Conservation (phyloP, 2,888 invertebrate species). For the Tholera decimalis region DNA sequence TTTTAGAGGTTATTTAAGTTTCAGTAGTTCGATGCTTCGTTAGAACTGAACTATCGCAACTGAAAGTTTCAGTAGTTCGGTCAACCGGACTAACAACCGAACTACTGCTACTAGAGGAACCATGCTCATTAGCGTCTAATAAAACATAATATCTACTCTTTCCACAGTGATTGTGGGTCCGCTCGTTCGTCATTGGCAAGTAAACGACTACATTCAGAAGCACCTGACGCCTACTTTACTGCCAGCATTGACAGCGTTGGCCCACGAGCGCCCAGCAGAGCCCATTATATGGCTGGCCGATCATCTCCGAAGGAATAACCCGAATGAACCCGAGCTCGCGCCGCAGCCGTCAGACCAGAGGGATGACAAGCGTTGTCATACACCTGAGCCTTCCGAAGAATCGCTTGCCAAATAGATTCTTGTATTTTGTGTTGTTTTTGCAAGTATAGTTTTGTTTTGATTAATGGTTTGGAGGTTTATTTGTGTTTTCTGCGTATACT, state of each 20-base stretch:
- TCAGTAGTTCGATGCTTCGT: too few species aligned
- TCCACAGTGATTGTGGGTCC: slow-evolving; percentile 94
- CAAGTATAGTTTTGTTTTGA: slow-evolving; percentile 3
- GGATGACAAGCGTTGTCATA: slow-evolving; percentile 79
- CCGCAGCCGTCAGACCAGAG: slow-evolving; percentile 71
- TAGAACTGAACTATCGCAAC: too few species aligned
- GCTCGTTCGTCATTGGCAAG: slow-evolving; percentile 91
- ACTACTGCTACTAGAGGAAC: too few species aligned
- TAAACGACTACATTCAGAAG: slow-evolving; percentile 93
- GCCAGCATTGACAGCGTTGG: slow-evolving; percentile 92
- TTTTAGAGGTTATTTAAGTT: too few species aligned
- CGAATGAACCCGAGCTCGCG: slow-evolving; percentile 92
- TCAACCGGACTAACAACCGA: too few species aligned
- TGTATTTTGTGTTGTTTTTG: neutral
- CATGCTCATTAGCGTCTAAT: slow-evolving; percentile 1
- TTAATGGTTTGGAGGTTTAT: neutral
- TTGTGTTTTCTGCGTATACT: neutral
- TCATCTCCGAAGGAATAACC: slow-evolving; percentile 94
- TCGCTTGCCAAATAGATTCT: slow-evolving; percentile 60
- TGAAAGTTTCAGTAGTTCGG: too few species aligned
- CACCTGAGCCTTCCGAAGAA: slow-evolving; percentile 79
- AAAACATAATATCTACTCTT: slow-evolving; percentile 14
- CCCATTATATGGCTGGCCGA: slow-evolving; percentile 95
- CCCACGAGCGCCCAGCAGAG: slow-evolving; percentile 94
- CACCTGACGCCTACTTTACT: slow-evolving; percentile 93